Evolutionary conservation across 2,797 vertebrate genomes (phyloP).

Genomic region (Megalops cyprinoides): DNA sequence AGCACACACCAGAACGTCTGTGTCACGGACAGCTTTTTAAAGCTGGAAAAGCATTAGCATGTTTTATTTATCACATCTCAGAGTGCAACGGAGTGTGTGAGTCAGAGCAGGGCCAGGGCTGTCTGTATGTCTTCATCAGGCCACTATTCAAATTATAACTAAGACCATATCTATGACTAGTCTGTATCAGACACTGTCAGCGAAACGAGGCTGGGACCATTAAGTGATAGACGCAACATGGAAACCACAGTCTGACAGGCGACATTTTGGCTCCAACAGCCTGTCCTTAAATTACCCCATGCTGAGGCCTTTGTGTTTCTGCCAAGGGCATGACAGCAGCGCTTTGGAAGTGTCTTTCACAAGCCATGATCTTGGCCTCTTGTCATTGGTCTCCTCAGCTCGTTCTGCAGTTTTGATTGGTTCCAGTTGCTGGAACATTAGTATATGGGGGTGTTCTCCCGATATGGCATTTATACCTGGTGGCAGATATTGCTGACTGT

Average conservation of each 20-base stretch:
- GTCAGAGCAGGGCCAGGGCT: slow-evolving; percentile 1
- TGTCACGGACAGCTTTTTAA: not conserved
- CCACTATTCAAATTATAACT: slow-evolving; percentile 18
- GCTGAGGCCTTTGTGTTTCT: not conserved
- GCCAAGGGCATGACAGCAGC: not conserved
- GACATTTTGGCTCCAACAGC: not conserved
- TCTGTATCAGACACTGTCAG: not conserved
- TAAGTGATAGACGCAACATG: not conserved
- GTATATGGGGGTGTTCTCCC: not conserved
- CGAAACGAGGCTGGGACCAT: not conserved
- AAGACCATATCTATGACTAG: slow-evolving; percentile 9
- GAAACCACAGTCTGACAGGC: too few relatives aligned
- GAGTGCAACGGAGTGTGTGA: not conserved
- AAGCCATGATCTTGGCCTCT: not conserved
- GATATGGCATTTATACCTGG: not conserved
- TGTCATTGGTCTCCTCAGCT: too few relatives aligned
- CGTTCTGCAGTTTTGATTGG: not conserved
- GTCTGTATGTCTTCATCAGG: not conserved
- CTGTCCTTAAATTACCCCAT: not conserved
- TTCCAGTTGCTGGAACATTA: not conserved
- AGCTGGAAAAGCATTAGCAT: not conserved
- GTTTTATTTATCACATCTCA: not conserved
- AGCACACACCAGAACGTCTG: too few relatives aligned
- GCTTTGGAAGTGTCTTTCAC: not conserved
- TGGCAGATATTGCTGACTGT: not conserved